Percentiles rank a stretch among this genome's conserved stretches.
Conservation (phyloP, 1,140 invertebrate genomes). For the Dreissena polymorpha region DNA sequence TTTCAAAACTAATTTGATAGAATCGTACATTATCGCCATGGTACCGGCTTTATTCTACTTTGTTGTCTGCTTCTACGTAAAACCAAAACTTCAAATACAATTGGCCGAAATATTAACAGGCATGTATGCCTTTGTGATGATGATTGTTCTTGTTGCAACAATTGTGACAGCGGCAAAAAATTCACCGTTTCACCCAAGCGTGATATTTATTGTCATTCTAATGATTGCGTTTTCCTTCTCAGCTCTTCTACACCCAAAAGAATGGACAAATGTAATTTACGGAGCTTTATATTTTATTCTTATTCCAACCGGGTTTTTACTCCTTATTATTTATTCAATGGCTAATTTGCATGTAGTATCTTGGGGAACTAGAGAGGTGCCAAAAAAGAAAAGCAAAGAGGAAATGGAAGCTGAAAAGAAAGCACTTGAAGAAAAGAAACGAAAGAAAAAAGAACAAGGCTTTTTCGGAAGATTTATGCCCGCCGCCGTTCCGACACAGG, state of each 20-base stretch:
- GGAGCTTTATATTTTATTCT: conserved; percentile 76
- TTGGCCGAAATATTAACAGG: conserved; percentile 69
- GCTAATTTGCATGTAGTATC: conserved; percentile 75
- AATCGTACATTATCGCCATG: conserved; percentile 79
- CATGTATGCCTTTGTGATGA: conserved; percentile 77
- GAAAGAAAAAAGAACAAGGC: conserved; percentile 64
- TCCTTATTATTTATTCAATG: conserved; percentile 76
- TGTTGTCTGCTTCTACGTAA: conserved; percentile 79
- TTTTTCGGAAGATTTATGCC: conserved; percentile 79
- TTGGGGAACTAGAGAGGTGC: conserved; percentile 75
- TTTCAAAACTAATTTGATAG: conserved; percentile 80
- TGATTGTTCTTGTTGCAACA: conserved; percentile 75
- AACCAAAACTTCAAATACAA: conserved; percentile 80
- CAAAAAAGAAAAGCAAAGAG: conserved; percentile 78
- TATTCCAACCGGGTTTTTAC: conserved; percentile 75
- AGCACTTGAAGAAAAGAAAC: conserved; percentile 62
- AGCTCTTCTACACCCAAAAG: conserved; percentile 74
- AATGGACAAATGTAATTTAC: conserved; percentile 71
- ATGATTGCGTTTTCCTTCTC: conserved; percentile 72
- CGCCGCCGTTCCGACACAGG: conserved; percentile 88
- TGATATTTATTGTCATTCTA: conserved; percentile 71
- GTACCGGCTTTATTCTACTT: conserved; percentile 81
- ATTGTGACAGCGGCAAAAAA: conserved; percentile 66
- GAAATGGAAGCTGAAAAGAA: conserved; percentile 67
- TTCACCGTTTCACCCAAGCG: conserved; percentile 68